Percentiles rank a stretch among this genome's conserved stretches.
These are phyloP conservation scores for Carposina sasakii DNA, from an alignment of 1,140 invertebrate species.

Conservation along the genomic window DNA sequence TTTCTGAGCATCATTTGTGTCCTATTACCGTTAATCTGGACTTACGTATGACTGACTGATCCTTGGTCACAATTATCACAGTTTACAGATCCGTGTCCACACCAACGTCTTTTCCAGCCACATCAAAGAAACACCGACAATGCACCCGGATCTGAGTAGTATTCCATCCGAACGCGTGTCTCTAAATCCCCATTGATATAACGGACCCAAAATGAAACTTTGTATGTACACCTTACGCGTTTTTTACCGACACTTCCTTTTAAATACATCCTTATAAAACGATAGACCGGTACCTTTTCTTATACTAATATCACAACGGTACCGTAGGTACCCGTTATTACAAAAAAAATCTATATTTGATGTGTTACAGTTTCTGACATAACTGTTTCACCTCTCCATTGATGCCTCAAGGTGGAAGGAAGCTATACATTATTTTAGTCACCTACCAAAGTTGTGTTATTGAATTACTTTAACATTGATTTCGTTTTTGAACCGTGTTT, in stretches of 20 bases:
- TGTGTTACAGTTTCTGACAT: conserved; percentile 67
- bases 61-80: conserved; percentile 37
- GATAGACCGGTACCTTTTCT: conserved; percentile 52
- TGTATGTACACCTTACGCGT: conserved; percentile 60
- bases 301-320: conserved; percentile 51
- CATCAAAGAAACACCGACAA: conserved; percentile 63
- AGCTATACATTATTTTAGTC: conserved; percentile 64
- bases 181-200: conserved; percentile 69
- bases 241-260: conserved; percentile 49
- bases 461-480: conserved; percentile 67
- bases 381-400: conserved; percentile 54
- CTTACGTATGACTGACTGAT: conserved; percentile 43
- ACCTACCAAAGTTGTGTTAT: conserved; percentile 65
- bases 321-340: conserved; percentile 53
- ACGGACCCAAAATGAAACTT: conserved; percentile 50
- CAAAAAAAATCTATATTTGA: conserved; percentile 51
- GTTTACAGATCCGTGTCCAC: conserved; percentile 40
- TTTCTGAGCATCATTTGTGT: too few species aligned
- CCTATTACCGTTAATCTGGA: too few species aligned
- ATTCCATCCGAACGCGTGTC: conserved; percentile 55
- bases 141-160: conserved; percentile 35
- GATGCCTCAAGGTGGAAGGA: conserved; percentile 64
- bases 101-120: conserved; percentile 58
- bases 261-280: conserved; percentile 57
- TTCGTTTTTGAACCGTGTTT: conserved; percentile 46